Evolutionary conservation across 2,797 vertebrate species (phyloP), one percentile per base, ranked within the genome.

Genomic region (Luscinia megarhynchos): DNA sequence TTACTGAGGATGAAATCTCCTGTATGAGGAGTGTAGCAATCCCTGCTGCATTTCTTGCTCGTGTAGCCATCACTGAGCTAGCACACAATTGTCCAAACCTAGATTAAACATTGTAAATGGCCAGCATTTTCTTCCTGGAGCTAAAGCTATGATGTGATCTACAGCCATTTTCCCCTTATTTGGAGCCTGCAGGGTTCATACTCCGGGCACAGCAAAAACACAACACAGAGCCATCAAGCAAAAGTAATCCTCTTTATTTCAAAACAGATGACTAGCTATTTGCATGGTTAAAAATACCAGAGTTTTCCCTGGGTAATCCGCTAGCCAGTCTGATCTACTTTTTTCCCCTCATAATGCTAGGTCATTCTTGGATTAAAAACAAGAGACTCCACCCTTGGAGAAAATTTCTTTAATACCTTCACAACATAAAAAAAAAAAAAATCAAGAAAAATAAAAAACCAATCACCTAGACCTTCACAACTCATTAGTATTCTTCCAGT

Each of bases 241-340:
- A 95, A 94, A 94, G 77, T 93, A 97, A 97, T 97, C 96, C 96
- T 97, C 96, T 98, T 97, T 97, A 96, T 97, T 97, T 96, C 95
- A 84, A 95, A 97, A 95, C 97, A 97, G 96, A 98, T 96, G 95
- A 97, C 96, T 93, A 94, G 95, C 91, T 97, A 96, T 97, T 97
- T 97, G 94, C 94, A 92, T 95, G 90, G 95, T 96, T 98, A 97
- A 98, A 97, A 98, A 97, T 97, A 98, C 73, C 96, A 95, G 68
- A 93, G 93, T 98, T 97, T 95, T 96, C 93, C 93, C 83, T 76
- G 76, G 92, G 36, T 97, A 95, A 95, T 94, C 95, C 15, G 0
- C 90, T 93, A 83, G 77, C 62, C 90, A 74, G 86, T 84, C 95
- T 93, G 87, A 45, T 89, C 88, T 89, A 79, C 78, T 83, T 90